Evolutionary conservation across 1,140 invertebrate genomes (phyloP), one percentile per base, ranked within the genome.

Genomic region (Maniola jurtina): DNA sequence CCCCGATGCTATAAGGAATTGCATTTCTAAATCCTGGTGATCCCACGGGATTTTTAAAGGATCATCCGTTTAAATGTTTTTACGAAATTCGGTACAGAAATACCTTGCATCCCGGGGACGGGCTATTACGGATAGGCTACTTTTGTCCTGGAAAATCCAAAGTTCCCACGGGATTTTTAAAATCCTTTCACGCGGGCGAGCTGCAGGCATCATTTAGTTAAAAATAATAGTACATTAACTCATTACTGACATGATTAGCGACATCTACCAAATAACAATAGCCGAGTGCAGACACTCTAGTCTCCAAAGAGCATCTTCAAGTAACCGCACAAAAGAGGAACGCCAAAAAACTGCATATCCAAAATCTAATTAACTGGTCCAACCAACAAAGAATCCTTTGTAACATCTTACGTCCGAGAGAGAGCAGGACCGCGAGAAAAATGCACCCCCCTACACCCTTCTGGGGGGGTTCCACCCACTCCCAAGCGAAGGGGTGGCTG

Each of bases 331-430:
- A 59, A 56, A 68, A 68, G 64, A 60, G 66, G 55, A 50, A 68
- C 54, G 64, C 72, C 76, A 62, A 76, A 84, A 80, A 81, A 77
- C 59, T 76, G 73, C 76, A 81, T 79, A 84, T 80, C 83, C 75
- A 77, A 87, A 85, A 88, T 84, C 80, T 87, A 90, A 88, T 90
- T 90, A 90, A 86, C 79, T 74, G 70, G 65, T 68, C 50, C 66
- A 63, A 45, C 75, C 73, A 84, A 88, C 88, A 87, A 90, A 90
- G 85, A 82, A 79, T 76, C 76, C 82, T 88, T 88, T 88, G 88
- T 86, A 88, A 81, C 86, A 86, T 88, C 84, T 88, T 88, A 86
- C 79, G 83, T 73, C 75, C 69, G 73, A 76, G 78, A 71, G 79
- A 73, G 83, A 80, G 78, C 55, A 61, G 76, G 79, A 82, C 74